Evolutionary conservation across 2,113 vertebrate genomes (phyloP).

Genomic region (Lophotis ruficrista): DNA sequence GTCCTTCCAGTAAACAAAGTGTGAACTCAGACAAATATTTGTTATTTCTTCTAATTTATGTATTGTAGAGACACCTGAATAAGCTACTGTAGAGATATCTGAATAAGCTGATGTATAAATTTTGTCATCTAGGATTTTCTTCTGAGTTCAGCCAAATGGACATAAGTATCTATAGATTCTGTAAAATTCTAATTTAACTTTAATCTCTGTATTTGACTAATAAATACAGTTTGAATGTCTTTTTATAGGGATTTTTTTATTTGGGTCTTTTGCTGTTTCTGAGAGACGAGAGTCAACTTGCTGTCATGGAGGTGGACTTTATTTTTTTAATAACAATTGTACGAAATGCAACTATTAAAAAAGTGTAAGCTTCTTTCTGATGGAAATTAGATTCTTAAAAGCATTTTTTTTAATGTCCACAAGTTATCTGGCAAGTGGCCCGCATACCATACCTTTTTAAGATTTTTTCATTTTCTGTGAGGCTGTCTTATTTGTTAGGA

Average conservation of each 20-base stretch:
- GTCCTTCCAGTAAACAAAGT: neutral
- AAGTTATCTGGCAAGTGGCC: neutral
- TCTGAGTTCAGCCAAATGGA: neutral
- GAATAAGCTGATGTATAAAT: neutral
- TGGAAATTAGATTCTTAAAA: neutral
- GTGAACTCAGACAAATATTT: neutral
- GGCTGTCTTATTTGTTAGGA: neutral
- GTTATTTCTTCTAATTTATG: neutral
- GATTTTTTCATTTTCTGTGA: neutral
- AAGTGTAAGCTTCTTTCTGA: neutral
- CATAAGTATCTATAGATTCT: neutral
- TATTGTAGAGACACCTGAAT: neutral
- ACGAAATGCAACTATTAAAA: neutral
- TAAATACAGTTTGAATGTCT: neutral
- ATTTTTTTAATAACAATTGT: neutral
- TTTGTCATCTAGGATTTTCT: neutral
- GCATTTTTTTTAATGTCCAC: accelerated
- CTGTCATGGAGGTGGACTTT: neutral
- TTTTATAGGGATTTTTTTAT: neutral
- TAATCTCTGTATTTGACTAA: neutral
- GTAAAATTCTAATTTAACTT: neutral
- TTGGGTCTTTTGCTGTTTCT: accelerated
- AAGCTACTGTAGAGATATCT: neutral
- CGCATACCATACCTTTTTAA: neutral
- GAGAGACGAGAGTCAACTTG: neutral